phyloP scores from a whole-genome alignment of 2,888 invertebrate species.

The Troides helena region DNA sequence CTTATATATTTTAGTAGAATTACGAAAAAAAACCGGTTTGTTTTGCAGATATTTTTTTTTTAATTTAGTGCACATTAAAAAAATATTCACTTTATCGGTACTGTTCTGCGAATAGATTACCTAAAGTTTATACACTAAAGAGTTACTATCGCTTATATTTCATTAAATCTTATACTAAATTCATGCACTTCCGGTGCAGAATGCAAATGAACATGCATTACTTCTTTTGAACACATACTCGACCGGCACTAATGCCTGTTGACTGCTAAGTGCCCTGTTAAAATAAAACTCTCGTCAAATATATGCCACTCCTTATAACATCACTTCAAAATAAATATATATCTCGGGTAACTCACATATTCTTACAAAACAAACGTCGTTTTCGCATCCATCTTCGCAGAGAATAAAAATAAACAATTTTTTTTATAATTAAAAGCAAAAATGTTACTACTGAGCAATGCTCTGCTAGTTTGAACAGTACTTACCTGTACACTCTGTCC shows the following conservation, averaged over 20 bases:
- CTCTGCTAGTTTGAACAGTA: slow-evolving; percentile 22
- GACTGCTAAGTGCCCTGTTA: slow-evolving; percentile 81
- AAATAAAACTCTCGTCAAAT: slow-evolving; percentile 76
- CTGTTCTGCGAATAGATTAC: slow-evolving; percentile 21
- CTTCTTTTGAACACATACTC: slow-evolving; percentile 76
- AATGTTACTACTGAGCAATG: slow-evolving; percentile 67
- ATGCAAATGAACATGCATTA: slow-evolving; percentile 77
- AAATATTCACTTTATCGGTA: neutral
- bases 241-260: slow-evolving; percentile 81
- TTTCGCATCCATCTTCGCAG: slow-evolving; percentile 80
- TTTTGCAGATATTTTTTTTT: too few species aligned
- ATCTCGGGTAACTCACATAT: slow-evolving; percentile 78
- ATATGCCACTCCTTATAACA: slow-evolving; percentile 64
- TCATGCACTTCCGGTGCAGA: slow-evolving; percentile 75
- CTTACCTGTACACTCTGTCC: slow-evolving; percentile 88
- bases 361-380: slow-evolving; percentile 78
- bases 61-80: neutral
- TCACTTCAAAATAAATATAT: slow-evolving; percentile 63
- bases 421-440: slow-evolving; percentile 62
- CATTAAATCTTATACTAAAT: slow-evolving; percentile 56
- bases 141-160: slow-evolving; percentile 39
- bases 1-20: too few species aligned
- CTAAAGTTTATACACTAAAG: neutral
- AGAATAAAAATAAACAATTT: slow-evolving; percentile 66
- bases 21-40: too few species aligned